phyloP scores from a whole-genome alignment of 2,113 vertebrate species.

The Syngnathoides biaculeatus region DNA sequence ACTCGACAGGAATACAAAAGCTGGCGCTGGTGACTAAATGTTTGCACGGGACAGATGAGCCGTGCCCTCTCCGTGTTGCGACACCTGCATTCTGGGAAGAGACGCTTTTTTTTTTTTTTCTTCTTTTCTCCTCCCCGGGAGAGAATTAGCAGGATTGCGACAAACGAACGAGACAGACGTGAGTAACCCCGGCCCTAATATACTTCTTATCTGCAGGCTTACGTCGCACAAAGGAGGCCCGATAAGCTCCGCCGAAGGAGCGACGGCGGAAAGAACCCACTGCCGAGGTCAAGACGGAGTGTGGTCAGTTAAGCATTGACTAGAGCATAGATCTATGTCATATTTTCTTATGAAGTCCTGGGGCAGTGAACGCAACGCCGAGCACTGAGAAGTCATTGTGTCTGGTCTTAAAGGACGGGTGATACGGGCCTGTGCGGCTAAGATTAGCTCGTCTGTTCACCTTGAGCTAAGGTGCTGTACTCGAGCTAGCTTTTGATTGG shows the following conservation, averaged over 20 bases:
- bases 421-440: not conserved
- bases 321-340: not conserved
- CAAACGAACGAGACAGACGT: slow-evolving; percentile 70
- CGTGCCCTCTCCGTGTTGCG: slow-evolving; percentile 33
- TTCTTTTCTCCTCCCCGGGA: too few species aligned
- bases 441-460: not conserved
- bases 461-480: not conserved
- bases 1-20: slow-evolving; percentile 54
- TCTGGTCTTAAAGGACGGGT: not conserved
- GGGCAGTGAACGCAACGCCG: not conserved
- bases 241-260: slow-evolving; percentile 54
- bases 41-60: slow-evolving; percentile 52
- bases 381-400: not conserved
- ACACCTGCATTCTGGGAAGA: slow-evolving; percentile 61
- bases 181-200: slow-evolving; percentile 59
- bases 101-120: slow-evolving; percentile 38
- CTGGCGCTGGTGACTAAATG: slow-evolving; percentile 55
- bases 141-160: slow-evolving; percentile 59
- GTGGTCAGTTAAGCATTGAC: not conserved
- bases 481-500: not conserved
- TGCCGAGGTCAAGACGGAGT: slow-evolving; percentile 6
- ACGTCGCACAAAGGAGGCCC: slow-evolving; percentile 67
- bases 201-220: slow-evolving; percentile 66
- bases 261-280: slow-evolving; percentile 34
- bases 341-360: not conserved